Evolutionary conservation across 2,888 invertebrate genomes (phyloP).

Genomic region (Tenthredo distinguenda): DNA sequence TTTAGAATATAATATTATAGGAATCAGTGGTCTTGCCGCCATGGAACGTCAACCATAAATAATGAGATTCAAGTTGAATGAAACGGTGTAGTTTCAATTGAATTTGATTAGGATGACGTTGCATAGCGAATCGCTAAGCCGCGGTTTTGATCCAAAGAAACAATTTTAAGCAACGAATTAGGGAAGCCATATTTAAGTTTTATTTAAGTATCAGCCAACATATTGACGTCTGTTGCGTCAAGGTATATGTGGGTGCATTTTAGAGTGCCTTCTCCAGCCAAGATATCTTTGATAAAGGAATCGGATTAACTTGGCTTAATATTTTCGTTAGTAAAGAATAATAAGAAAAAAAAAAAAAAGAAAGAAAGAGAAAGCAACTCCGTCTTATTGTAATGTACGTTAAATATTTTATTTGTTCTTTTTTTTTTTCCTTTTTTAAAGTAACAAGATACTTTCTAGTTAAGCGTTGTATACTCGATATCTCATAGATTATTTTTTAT

Average conservation of each 20-base stretch:
- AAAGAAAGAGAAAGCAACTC: slow-evolving; percentile 16
- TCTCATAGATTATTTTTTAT: slow-evolving; percentile 36
- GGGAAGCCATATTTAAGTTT: slow-evolving; percentile 63
- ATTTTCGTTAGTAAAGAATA: slow-evolving; percentile 36
- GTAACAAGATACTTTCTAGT: slow-evolving; percentile 29
- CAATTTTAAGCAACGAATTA: slow-evolving; percentile 66
- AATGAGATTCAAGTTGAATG: background rate
- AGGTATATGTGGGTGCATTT: slow-evolving; percentile 46
- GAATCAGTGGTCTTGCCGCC: slow-evolving; percentile 45
- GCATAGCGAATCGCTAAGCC: slow-evolving; percentile 42
- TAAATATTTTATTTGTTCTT: slow-evolving; percentile 20
- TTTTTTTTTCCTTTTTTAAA: slow-evolving; percentile 6
- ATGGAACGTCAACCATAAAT: slow-evolving; percentile 34
- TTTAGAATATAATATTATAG: slow-evolving; percentile 4
- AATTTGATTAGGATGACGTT: slow-evolving; percentile 35
- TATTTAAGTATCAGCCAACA: slow-evolving; percentile 46
- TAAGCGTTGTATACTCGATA: slow-evolving; percentile 37
- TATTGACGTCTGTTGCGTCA: slow-evolving; percentile 35
- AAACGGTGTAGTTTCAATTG: background rate
- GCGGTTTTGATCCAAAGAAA: slow-evolving; percentile 62
- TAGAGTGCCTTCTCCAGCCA: slow-evolving; percentile 51
- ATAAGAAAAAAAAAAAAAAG: background rate
- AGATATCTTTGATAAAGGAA: slow-evolving; percentile 41
- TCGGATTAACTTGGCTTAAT: slow-evolving; percentile 47
- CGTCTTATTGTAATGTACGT: slow-evolving; percentile 40